A percentile compares a stretch with the other conserved stretches of the same genome.
These are phyloP conservation scores for Ceratosolen fusciceps DNA, from an alignment of 1,140 invertebrate species.

Conservation along the genomic window DNA sequence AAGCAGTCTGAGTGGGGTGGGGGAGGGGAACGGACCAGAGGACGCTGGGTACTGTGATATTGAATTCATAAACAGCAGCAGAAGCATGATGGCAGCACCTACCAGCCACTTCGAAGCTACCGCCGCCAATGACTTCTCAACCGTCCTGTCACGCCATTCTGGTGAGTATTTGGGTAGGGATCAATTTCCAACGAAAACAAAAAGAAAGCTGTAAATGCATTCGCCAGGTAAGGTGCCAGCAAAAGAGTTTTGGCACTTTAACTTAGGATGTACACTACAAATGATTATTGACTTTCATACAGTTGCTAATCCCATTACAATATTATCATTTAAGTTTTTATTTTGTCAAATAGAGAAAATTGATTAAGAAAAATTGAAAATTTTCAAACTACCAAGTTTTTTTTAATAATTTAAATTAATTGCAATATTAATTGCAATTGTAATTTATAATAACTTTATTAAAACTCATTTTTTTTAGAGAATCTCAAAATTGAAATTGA, in stretches of 20 bases:
- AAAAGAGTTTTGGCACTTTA: neutral
- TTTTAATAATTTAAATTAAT: no score
- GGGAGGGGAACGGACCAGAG: constrained; percentile 70
- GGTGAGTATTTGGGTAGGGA: constrained; percentile 54
- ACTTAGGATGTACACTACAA: neutral
- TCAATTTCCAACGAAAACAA: neutral
- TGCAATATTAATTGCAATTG: no score
- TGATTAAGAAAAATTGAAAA: constrained; percentile 45
- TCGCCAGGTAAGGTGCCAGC: neutral
- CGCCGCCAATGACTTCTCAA: constrained; percentile 73
- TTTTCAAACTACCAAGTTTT: constrained; percentile 9
- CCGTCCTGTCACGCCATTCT: constrained; percentile 72
- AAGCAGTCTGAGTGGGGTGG: constrained; percentile 71
- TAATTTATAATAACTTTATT: no score
- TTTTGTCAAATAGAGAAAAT: neutral
- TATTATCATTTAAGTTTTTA: neutral
- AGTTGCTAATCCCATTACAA: neutral
- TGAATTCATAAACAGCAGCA: constrained; percentile 70
- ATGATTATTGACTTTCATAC: neutral
- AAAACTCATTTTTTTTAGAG: no score
- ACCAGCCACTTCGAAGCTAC: constrained; percentile 72
- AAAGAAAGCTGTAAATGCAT: neutral
- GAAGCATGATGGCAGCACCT: constrained; percentile 68
- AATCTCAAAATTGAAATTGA: no score
- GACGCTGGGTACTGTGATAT: constrained; percentile 72